Base-by-base conservation (phyloP, 2,888 invertebrate genomes). In the Eilema griseolum region DNA sequence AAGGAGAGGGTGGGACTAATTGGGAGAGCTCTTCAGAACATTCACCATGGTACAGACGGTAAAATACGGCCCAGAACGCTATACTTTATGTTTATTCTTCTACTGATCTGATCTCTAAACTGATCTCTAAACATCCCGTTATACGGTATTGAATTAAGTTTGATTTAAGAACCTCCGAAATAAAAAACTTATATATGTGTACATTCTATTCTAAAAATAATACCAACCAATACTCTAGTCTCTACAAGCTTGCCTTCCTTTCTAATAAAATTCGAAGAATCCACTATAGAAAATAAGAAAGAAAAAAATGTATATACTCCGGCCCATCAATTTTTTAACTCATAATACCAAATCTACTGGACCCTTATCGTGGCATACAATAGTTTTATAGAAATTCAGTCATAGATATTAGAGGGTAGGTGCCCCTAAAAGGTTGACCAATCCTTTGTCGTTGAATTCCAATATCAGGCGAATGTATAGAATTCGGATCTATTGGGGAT, bases 381-480 rank as follows among this genome's bases (percentile, higher is more conserved):
- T 84, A 80, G 85, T 83, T 83, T 79, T 82, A 84, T 80, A 77
- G 75, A 76, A 72, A 70, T 75, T 77, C 79, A 83, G 79, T 75
- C 82, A 82, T 83, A 84, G 82, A 83, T 86, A 82, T 81, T 76
- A 80, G 74, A 73, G 83, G 76, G 76, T 80, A 76, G 67, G 66
- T 78, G 75, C 75, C 83, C 85, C 86, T 87, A 86, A 90, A 92
- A 91, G 90, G 91, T 89, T 92, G 92, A 91, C 92, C 93, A 92
- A 86, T 88, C 90, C 89, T 92, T 93, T 93, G 93, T 93, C 88
- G 87, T 85, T 86, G 87, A 89, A 93, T 92, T 91, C 93, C 92
- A 92, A 93, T 93, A 93, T 90, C 89, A 88, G 85, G 87, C 85
- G 86, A 88, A 87, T 85, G 89, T 90, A 90, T 90, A 90, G 90